Conservation (phyloP, 2,113 vertebrate genomes). For the Nothoprocta perdicaria region DNA sequence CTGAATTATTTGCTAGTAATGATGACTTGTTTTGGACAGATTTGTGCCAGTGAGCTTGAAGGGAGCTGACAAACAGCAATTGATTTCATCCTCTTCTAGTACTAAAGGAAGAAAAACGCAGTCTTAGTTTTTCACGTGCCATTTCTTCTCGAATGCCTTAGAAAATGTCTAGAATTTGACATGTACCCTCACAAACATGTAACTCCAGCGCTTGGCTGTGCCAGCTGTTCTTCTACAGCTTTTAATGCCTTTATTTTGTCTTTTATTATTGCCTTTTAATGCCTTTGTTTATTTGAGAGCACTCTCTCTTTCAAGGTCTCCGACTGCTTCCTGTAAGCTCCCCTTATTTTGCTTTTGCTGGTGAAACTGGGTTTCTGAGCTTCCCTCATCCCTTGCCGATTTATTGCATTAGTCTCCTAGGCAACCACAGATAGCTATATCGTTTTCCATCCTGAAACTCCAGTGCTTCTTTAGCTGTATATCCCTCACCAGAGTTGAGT, state of each 20-base stretch:
- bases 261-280: no score
- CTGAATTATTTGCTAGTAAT: background rate
- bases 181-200: background rate
- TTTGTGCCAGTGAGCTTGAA: background rate
- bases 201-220: background rate
- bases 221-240: background rate
- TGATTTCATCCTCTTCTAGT: background rate
- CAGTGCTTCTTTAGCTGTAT: background rate
- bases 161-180: background rate
- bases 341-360: slow-evolving; percentile 13
- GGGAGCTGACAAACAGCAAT: background rate
- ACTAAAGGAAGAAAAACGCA: background rate
- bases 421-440: background rate
- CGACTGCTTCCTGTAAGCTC: background rate
- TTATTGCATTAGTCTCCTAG: slow-evolving; percentile 21
- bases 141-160: background rate
- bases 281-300: background rate
- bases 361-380: slow-evolving; percentile 27
- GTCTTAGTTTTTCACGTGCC: background rate
- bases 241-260: slow-evolving; percentile 2
- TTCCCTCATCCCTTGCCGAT: background rate
- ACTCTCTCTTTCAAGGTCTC: slow-evolving; percentile 9
- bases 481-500: background rate
- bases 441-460: background rate
- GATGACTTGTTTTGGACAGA: background rate